Percentiles rank a stretch among this genome's conserved stretches.
These are phyloP conservation scores for Opisthograptis luteolata DNA, from an alignment of 2,888 invertebrate species.

Conservation along the genomic window DNA sequence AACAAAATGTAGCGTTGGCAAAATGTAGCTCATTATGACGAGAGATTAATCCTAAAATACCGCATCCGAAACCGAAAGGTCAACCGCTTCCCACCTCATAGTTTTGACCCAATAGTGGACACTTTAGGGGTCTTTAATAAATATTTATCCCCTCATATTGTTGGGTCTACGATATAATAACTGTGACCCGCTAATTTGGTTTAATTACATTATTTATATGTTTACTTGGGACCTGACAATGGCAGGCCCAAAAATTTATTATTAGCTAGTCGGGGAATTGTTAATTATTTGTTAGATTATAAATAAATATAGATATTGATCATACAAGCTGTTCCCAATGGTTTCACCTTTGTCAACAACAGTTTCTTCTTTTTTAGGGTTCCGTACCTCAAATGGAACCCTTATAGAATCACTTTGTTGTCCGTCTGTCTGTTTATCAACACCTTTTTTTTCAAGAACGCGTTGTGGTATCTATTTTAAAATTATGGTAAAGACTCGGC, in stretches of 20 bases:
- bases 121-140: constrained; percentile 76
- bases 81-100: constrained; percentile 34
- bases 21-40: too few relatives aligned
- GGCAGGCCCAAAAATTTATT: constrained; percentile 32
- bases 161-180: constrained; percentile 49
- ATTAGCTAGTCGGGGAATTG: constrained; percentile 9
- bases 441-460: too few relatives aligned
- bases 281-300: constrained; percentile 7
- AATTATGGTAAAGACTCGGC: too few relatives aligned
- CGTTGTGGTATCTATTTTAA: too few relatives aligned
- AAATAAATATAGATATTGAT: too few relatives aligned
- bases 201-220: constrained; percentile 76
- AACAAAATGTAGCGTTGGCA: too few relatives aligned
- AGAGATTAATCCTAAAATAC: constrained; percentile 28
- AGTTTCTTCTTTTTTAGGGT: too few relatives aligned
- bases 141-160: constrained; percentile 80
- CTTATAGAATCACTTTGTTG: too few relatives aligned
- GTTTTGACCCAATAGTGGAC: constrained; percentile 74
- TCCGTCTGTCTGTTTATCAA: too few relatives aligned
- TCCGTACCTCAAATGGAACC: too few relatives aligned
- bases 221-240: constrained; percentile 64
- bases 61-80: constrained; percentile 45
- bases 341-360: too few relatives aligned
- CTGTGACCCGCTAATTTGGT: constrained; percentile 47
- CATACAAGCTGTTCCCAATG: too few relatives aligned